Evolutionary conservation across 2,888 invertebrate species (phyloP).

Genomic region (Myopa testacea): DNA sequence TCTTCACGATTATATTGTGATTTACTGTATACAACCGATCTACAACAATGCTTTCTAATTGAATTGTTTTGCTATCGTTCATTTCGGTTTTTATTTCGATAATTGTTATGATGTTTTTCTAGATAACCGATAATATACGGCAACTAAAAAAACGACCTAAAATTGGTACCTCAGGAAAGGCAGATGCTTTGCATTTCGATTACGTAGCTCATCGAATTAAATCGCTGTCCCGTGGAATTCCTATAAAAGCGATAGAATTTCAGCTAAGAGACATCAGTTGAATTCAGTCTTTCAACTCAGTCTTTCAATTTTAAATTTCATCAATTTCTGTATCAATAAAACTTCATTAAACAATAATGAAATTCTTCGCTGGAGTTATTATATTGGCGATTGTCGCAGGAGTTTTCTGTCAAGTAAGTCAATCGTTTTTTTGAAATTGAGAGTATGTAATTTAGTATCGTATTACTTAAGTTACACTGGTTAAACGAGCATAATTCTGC

Average conservation of each 20-base stretch:
- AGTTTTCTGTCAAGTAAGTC: background rate
- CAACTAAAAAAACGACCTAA: no score
- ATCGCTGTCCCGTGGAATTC: background rate
- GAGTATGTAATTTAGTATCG: no score
- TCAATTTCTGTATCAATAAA: background rate
- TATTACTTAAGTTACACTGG: no score
- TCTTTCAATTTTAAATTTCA: background rate
- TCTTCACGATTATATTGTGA: background rate
- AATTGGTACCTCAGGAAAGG: no score
- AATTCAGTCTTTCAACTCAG: no score
- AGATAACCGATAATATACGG: no score
- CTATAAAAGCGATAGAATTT: background rate
- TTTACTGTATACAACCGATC: background rate
- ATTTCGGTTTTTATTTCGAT: background rate
- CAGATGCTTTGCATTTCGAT: background rate
- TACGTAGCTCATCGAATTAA: background rate
- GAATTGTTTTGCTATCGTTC: background rate
- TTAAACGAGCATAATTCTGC: no score
- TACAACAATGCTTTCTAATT: background rate
- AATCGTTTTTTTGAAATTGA: background rate
- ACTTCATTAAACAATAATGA: background rate
- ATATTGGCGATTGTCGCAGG: background rate
- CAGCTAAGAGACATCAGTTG: background rate
- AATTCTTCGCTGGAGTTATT: conserved; percentile 6
- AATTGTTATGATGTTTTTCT: no score